phyloP scores from a whole-genome alignment of 2,113 vertebrate species.

The Mionectes macconnelli region DNA sequence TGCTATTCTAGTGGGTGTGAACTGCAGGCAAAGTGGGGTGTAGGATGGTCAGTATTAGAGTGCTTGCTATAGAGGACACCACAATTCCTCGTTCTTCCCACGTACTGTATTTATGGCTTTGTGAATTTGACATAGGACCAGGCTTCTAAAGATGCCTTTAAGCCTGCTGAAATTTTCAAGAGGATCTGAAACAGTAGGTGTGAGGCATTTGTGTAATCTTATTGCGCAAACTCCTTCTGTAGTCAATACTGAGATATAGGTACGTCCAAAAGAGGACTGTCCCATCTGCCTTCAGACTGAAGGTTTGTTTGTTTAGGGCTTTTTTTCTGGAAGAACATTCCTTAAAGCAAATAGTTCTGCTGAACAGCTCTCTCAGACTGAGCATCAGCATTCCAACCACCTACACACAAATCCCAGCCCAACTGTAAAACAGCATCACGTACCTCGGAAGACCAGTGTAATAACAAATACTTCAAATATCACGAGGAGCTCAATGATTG shows the following conservation, averaged over 20 bases:
- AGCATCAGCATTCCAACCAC: not conserved
- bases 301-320: not conserved
- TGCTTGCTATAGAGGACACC: not conserved
- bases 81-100: fast-evolving
- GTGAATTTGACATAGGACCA: not conserved
- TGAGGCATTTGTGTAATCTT: not conserved
- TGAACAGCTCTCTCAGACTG: not conserved
- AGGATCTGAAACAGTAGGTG: too few species aligned
- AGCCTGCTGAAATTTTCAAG: not conserved
- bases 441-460: not conserved
- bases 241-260: fast-evolving
- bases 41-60: not conserved
- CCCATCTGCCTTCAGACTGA: not conserved
- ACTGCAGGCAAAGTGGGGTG: not conserved
- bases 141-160: not conserved
- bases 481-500: fast-evolving
- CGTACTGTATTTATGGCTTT: not conserved
- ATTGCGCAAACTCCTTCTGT: not conserved
- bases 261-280: not conserved
- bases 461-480: not conserved
- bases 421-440: fast-evolving
- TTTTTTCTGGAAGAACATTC: not conserved
- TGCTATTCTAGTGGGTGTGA: not conserved
- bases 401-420: not conserved
- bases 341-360: not conserved